A percentile compares a stretch with the other conserved stretches of the same genome.
phyloP scores from a whole-genome alignment of 2,113 vertebrate genomes.

The Tenebrosternarchus preto region DNA sequence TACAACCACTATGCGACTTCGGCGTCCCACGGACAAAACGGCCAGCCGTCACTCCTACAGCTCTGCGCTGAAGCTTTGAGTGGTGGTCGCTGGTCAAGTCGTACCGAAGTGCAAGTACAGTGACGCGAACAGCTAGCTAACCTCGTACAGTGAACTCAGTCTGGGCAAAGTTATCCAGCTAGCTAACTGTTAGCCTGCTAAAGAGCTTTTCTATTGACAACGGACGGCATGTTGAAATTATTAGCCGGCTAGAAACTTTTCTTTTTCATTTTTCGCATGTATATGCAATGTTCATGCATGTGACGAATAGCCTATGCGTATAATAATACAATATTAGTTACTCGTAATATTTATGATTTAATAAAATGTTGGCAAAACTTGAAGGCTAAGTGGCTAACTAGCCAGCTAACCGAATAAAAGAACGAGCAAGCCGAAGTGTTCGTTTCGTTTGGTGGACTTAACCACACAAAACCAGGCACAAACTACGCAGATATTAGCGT shows the following conservation, averaged over 20 bases:
- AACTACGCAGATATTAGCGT: not conserved
- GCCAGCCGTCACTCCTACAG: too few relatives aligned
- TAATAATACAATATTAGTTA: too few relatives aligned
- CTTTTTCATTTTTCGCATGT: not conserved
- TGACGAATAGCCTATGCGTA: too few relatives aligned
- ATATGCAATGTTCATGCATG: too few relatives aligned
- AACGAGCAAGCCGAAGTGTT: not conserved
- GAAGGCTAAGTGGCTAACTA: constrained; percentile 25
- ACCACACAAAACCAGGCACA: constrained; percentile 13
- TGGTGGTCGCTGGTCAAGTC: too few relatives aligned
- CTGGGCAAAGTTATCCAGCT: too few relatives aligned
- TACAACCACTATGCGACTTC: too few relatives aligned
- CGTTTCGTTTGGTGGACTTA: not conserved
- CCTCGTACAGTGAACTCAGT: too few relatives aligned
- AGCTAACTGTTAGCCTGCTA: not conserved
- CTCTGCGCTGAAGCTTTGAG: too few relatives aligned
- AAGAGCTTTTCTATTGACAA: not conserved
- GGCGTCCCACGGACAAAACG: too few relatives aligned
- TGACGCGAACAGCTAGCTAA: too few relatives aligned
- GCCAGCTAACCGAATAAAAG: constrained; percentile 51
- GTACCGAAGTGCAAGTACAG: too few relatives aligned
- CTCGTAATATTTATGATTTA: not conserved
- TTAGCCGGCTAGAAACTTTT: not conserved
- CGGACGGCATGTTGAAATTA: not conserved
- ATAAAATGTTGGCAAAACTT: constrained; percentile 14